Percentiles rank a stretch among this genome's conserved stretches.
phyloP scores from a whole-genome alignment of 2,888 invertebrate genomes.

The Ophioninae sp. region DNA sequence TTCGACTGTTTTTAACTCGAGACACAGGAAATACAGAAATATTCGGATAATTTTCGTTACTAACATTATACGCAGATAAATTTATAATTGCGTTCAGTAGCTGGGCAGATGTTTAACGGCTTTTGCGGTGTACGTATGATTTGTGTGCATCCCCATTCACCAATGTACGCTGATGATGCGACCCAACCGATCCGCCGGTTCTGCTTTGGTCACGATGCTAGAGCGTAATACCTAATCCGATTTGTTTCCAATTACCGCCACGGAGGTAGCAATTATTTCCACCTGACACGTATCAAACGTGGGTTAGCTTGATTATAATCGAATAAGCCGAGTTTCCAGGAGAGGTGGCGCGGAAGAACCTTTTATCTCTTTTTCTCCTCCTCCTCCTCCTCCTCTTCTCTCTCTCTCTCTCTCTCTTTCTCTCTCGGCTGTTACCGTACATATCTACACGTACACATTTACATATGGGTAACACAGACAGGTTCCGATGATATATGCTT shows the following conservation, averaged over 20 bases:
- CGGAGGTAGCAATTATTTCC: conserved; percentile 74
- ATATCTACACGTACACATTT: background rate
- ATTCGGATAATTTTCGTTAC: background rate
- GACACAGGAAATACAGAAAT: background rate
- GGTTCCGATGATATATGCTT: conserved; percentile 4
- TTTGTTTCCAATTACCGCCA: conserved; percentile 74
- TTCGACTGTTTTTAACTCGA: too few relatives aligned
- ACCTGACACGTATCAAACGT: conserved; percentile 78
- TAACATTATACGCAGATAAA: conserved; percentile 36
- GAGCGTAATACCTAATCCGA: conserved; percentile 67
- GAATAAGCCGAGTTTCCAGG: conserved; percentile 68
- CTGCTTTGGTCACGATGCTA: conserved; percentile 52
- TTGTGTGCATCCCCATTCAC: conserved; percentile 39
- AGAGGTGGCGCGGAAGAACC: conserved; percentile 23
- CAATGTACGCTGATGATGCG: conserved; percentile 44
- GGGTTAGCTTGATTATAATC: conserved; percentile 78
- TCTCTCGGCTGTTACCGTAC: background rate
- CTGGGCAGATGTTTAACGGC: conserved; percentile 47
- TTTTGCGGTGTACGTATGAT: conserved; percentile 33
- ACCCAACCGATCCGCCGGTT: conserved; percentile 34
- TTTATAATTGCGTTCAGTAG: conserved; percentile 51
- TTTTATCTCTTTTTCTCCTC: conserved; percentile 18
- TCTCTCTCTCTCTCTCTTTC: conserved; percentile 9
- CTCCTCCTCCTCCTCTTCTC: conserved; percentile 10
- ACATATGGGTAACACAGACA: background rate